These are phyloP conservation scores for Volucella inanis DNA, from an alignment of 2,888 invertebrate genomes.

Conservation along the genomic window DNA sequence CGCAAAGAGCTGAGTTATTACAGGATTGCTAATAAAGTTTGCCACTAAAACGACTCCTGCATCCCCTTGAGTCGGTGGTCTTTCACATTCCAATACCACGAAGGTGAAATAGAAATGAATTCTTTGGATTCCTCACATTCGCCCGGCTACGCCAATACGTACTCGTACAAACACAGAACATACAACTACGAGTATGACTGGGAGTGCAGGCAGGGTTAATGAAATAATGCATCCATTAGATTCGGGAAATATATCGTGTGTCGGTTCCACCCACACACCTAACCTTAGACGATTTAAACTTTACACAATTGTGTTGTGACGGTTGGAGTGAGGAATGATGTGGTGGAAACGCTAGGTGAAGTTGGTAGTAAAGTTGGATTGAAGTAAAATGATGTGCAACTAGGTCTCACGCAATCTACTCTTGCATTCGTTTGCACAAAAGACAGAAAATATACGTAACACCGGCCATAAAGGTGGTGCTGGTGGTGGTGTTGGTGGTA, in stretches of 20 bases:
- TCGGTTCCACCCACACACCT: slow-evolving; percentile 18
- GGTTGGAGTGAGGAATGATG: not conserved
- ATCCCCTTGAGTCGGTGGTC: not conserved
- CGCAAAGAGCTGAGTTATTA: slow-evolving; percentile 47
- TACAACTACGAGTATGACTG: not conserved
- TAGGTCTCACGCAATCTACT: slow-evolving; percentile 65
- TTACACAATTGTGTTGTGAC: slow-evolving; percentile 9
- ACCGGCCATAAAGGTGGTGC: no score
- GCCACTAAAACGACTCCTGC: slow-evolving; percentile 11
- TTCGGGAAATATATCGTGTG: slow-evolving; percentile 50
- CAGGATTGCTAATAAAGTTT: slow-evolving; percentile 63
- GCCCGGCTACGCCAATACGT: slow-evolving; percentile 27
- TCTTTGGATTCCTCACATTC: slow-evolving; percentile 31
- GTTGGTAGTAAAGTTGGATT: slow-evolving; percentile 13
- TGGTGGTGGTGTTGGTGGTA: not conserved
- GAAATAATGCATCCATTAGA: slow-evolving; percentile 70
- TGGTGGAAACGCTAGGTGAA: no score
- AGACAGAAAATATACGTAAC: slow-evolving; percentile 50
- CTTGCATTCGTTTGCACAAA: slow-evolving; percentile 53
- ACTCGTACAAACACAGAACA: not conserved
- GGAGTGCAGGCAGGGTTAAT: slow-evolving; percentile 30
- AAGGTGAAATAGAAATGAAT: slow-evolving; percentile 48
- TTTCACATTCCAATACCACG: slow-evolving; percentile 38
- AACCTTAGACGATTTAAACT: slow-evolving; percentile 3
- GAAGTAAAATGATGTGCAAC: slow-evolving; percentile 66